Evolutionary conservation across 1,140 invertebrate genomes (phyloP).

Genomic region (Drosophila busckii): DNA sequence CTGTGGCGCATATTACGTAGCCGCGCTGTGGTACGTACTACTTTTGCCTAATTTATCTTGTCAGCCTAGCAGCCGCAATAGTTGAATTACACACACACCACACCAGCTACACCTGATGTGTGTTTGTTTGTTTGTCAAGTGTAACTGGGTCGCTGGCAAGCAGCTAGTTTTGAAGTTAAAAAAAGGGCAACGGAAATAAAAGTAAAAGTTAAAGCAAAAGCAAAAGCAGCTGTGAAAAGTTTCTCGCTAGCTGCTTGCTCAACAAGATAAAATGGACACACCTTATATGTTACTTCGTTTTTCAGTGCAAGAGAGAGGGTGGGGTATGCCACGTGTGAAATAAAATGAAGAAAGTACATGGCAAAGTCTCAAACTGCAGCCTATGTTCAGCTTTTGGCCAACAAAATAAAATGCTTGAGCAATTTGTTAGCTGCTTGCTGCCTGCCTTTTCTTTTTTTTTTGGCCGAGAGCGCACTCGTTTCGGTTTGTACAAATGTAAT

Average conservation of each 20-base stretch:
- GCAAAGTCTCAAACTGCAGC: neutral
- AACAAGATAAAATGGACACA: constrained; percentile 52
- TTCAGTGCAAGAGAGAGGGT: too few relatives aligned
- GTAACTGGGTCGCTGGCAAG: constrained; percentile 45
- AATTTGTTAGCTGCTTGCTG: constrained; percentile 56
- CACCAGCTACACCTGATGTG: constrained; percentile 1
- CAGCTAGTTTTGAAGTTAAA: too few relatives aligned
- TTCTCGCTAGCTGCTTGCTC: constrained; percentile 29
- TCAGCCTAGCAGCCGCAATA: constrained; percentile 33
- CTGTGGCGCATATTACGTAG: neutral
- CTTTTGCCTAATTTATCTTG: constrained; percentile 49
- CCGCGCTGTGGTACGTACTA: constrained; percentile 19
- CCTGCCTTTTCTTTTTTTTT: too few relatives aligned
- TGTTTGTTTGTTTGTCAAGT: constrained; percentile 33
- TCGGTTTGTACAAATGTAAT: constrained; percentile 49
- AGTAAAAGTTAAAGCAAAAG: constrained; percentile 38
- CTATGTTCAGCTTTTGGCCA: constrained; percentile 4
- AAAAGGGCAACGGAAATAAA: too few relatives aligned
- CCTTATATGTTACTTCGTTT: constrained; percentile 35
- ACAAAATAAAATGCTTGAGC: constrained; percentile 36
- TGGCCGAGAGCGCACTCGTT: constrained; percentile 29
- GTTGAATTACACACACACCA: constrained; percentile 39
- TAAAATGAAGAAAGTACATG: constrained; percentile 46
- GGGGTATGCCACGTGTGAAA: constrained; percentile 50
- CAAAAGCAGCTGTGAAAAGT: constrained; percentile 37